phyloP scores from a whole-genome alignment of 2,888 invertebrate species.

The Trichacis sp. region DNA sequence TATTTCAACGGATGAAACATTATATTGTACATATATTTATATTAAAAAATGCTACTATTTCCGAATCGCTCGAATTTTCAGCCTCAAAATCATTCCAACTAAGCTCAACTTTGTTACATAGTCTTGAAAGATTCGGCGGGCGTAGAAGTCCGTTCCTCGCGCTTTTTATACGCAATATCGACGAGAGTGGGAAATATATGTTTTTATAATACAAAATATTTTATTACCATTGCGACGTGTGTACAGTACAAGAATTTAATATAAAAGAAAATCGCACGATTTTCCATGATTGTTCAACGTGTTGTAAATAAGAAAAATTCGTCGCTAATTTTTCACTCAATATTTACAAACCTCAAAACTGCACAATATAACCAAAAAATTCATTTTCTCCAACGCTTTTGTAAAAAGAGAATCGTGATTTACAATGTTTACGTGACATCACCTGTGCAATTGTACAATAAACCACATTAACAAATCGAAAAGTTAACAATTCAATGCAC shows the following conservation, averaged over 20 bases:
- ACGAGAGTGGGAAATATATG: neutral
- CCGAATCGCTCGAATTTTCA: no score
- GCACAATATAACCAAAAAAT: no score
- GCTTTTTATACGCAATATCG: neutral
- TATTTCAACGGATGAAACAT: neutral
- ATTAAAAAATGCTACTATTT: no score
- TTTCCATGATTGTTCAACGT: no score
- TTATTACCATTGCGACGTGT: constrained; percentile 5
- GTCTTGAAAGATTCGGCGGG: no score
- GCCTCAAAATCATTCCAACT: no score
- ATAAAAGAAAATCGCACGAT: neutral
- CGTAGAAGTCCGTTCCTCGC: neutral
- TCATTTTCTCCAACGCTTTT: neutral
- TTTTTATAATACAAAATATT: constrained; percentile 3
- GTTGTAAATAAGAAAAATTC: neutral
- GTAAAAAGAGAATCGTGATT: no score
- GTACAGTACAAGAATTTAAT: constrained; percentile 1
- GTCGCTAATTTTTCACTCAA: neutral
- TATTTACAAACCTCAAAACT: neutral
- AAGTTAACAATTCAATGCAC: no score
- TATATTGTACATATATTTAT: constrained; percentile 1
- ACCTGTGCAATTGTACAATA: no score
- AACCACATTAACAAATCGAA: no score
- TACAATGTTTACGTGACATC: no score
- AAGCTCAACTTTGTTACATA: no score